phyloP scores from a whole-genome alignment of 2,113 vertebrate species.

The Galemys pyrenaicus region DNA sequence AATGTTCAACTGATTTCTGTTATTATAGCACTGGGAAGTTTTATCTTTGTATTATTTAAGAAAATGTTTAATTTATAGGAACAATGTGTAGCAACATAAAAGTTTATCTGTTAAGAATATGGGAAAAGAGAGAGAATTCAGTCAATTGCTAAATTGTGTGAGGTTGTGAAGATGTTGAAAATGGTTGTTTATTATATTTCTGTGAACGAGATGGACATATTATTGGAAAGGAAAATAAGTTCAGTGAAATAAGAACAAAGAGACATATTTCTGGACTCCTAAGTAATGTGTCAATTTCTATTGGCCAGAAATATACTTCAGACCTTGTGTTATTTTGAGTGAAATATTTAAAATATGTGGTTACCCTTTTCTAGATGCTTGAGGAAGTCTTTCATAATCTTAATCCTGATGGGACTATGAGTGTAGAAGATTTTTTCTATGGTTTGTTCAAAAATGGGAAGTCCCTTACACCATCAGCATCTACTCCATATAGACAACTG shows the following conservation, averaged over 20 bases:
- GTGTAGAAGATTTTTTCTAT: slow-evolving; percentile 92
- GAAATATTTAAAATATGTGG: slow-evolving; percentile 11
- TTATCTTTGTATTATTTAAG: background rate
- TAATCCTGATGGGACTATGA: slow-evolving; percentile 88
- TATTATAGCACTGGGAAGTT: background rate
- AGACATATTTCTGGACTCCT: background rate
- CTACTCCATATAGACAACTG: slow-evolving; percentile 94
- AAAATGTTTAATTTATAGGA: background rate
- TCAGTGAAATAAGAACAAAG: background rate
- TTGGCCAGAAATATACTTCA: background rate
- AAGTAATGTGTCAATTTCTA: background rate
- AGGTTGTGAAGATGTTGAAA: background rate
- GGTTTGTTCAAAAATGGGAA: slow-evolving; percentile 88
- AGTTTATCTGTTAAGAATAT: background rate
- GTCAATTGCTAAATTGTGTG: slow-evolving; percentile 4
- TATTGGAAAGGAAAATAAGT: background rate
- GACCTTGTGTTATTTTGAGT: background rate
- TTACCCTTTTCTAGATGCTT: slow-evolving; percentile 82
- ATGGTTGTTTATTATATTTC: background rate
- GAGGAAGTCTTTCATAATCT: slow-evolving; percentile 88
- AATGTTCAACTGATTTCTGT: background rate
- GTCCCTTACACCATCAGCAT: slow-evolving; percentile 89
- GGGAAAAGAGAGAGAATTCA: background rate
- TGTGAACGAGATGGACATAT: background rate
- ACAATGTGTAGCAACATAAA: background rate